Conservation (phyloP, 2,888 invertebrate genomes). For the Atethmia centrago region DNA sequence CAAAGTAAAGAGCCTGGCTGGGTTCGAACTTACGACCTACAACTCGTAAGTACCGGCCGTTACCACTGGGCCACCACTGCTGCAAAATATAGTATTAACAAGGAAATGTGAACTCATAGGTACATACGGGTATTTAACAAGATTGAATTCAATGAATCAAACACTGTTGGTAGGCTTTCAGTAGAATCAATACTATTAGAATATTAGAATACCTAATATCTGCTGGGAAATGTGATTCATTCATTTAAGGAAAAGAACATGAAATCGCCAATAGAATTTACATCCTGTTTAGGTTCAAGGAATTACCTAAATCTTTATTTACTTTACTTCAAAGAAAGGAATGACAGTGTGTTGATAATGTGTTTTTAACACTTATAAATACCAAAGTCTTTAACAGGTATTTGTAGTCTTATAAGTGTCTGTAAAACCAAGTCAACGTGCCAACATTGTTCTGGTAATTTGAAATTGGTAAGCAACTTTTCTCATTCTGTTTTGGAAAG, state of each 20-base stretch:
- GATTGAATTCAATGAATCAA: neutral
- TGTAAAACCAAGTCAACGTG: conserved; percentile 19
- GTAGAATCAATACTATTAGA: neutral
- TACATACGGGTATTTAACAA: neutral
- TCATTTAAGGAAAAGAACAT: conserved; percentile 15
- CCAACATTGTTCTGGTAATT: conserved; percentile 6
- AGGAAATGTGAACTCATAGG: neutral
- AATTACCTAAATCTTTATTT: conserved; percentile 11
- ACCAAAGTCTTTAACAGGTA: conserved; percentile 3
- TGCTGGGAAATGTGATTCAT: conserved; percentile 33
- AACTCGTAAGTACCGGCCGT: no score
- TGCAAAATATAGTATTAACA: neutral
- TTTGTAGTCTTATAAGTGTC: conserved; percentile 12
- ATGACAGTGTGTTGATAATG: conserved; percentile 18
- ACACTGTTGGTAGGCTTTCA: neutral
- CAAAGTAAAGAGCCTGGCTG: no score
- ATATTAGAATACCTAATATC: conserved; percentile 7
- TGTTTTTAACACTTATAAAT: conserved; percentile 32
- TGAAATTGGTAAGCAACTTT: conserved; percentile 9
- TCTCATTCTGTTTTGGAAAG: neutral
- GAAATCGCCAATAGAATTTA: conserved; percentile 6
- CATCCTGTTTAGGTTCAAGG: conserved; percentile 22
- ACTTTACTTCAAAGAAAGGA: conserved; percentile 28
- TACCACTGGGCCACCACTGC: no score
- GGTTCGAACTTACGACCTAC: no score